Conservation (phyloP, 2,888 invertebrate species). For the Masnerella sp. region DNA sequence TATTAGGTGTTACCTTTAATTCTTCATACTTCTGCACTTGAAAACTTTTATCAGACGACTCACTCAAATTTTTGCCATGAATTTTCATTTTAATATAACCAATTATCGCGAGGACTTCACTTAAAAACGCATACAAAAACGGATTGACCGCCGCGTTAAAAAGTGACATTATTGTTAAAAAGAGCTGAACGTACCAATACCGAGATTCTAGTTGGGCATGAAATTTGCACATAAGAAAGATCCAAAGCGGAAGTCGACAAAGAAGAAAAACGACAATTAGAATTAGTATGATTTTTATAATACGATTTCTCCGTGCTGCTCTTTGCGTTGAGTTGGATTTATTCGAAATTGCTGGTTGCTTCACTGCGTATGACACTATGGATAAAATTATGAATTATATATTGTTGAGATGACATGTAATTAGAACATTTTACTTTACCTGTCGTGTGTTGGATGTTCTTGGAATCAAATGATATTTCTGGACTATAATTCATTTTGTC, state of each 20-base stretch:
- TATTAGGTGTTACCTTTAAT: background rate
- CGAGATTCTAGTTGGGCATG: constrained; percentile 68
- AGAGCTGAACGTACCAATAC: constrained; percentile 77
- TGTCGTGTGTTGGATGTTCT: no score
- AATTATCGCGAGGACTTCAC: constrained; percentile 76
- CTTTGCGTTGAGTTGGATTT: constrained; percentile 52
- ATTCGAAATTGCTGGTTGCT: background rate
- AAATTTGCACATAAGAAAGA: constrained; percentile 79
- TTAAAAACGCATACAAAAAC: constrained; percentile 81
- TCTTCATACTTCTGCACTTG: constrained; percentile 7
- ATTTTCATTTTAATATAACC: constrained; percentile 5
- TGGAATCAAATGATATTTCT: no score
- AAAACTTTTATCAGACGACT: background rate
- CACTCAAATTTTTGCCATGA: background rate
- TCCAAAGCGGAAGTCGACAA: constrained; percentile 80
- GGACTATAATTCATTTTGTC: no score
- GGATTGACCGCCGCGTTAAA: constrained; percentile 81
- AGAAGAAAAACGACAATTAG: constrained; percentile 80
- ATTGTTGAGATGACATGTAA: background rate
- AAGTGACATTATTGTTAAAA: constrained; percentile 79
- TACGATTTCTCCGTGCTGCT: constrained; percentile 78
- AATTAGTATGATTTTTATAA: constrained; percentile 80
- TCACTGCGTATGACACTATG: constrained; percentile 22
- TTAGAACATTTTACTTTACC: no score
- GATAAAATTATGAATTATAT: no score